Base-by-base conservation (phyloP, 1,140 invertebrate genomes). In the Popillia japonica region DNA sequence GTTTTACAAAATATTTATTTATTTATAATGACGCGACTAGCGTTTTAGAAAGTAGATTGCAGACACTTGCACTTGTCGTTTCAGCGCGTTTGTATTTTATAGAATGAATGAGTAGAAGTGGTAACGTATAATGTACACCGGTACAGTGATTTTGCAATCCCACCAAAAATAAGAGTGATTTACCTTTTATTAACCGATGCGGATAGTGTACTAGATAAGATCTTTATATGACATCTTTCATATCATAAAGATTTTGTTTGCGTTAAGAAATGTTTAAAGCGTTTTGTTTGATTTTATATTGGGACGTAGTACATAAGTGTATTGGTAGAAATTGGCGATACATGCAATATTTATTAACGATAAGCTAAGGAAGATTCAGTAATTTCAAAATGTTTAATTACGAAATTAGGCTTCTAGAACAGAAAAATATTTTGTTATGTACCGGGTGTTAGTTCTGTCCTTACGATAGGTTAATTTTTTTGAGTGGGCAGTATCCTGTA, bases 31-130 rank as follows among this genome's bases (percentile, higher is more conserved):
- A 48, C 27, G 9, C 61, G 61, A 68, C 27, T 68, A 14, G 9
- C 22, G 22, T 68, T 68, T 68, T 68, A 68, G 61, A 68, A 68
- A 68, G 61, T 27, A 34, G 61, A 68, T 27, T 20, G 22, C 61
- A 68, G 22, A 10, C 61, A 68, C 20, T 68, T 68, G 61, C 61
- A 68, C 61, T 34, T 27, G 27, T 68, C 11, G 14, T 55, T 55
- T 55, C 48, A 6, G n/a, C 22, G 61, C 61, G 61, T 34, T 68
- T 34, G 61, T 27, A 27, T 68, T 55, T 68, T 68, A 14, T 68
- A 9, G 27, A 68, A 68, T 68, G 61, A 34, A 68, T n/a, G 17
- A n/a, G 20, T 68, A 10, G 61, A 34, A 68, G 22, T 68, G 8
- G 22, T 22, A n/a, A 44, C 61, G 61, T 14, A 34, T 14, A n/a